Conservation (phyloP, 1,140 invertebrate species). For the Ditylenchus dipsaci region DNA sequence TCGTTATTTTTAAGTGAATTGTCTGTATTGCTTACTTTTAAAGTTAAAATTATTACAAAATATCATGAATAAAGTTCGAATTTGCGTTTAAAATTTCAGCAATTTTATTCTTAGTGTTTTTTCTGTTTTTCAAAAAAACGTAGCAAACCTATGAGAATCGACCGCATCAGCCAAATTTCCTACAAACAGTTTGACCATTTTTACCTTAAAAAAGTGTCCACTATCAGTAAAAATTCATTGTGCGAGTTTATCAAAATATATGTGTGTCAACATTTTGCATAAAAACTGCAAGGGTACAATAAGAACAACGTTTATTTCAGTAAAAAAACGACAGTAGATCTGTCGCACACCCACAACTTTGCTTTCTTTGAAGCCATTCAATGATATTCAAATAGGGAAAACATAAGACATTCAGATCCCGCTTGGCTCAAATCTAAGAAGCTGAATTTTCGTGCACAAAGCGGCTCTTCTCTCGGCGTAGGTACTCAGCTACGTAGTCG, state of each 20-base stretch:
- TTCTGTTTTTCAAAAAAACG: too few relatives aligned
- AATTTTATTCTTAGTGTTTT: too few relatives aligned
- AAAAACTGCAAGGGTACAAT: too few relatives aligned
- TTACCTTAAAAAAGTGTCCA: not conserved
- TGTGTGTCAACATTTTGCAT: too few relatives aligned
- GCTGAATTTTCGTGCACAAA: slow-evolving; percentile 2
- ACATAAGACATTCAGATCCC: not conserved
- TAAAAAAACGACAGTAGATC: not conserved
- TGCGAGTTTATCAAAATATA: not conserved
- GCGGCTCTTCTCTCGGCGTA: slow-evolving; percentile 59
- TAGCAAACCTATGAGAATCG: slow-evolving; percentile 32
- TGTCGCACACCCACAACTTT: not conserved
- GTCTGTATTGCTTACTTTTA: too few relatives aligned
- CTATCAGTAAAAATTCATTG: not conserved
- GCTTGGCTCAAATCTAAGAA: not conserved
- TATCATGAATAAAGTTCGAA: too few relatives aligned
- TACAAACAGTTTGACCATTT: slow-evolving; percentile 55
- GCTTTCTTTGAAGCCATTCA: not conserved
- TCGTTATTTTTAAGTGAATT: too few relatives aligned
- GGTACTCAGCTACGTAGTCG: slow-evolving; percentile 80
- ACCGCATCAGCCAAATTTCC: slow-evolving; percentile 53
- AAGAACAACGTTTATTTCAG: not conserved
- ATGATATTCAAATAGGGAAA: not conserved
- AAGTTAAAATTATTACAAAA: too few relatives aligned
- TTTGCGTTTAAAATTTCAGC: too few relatives aligned